A percentile compares a stretch with the other conserved stretches of the same genome.
phyloP scores from a whole-genome alignment of 2,888 invertebrate species.

The Monochamus alternatus region DNA sequence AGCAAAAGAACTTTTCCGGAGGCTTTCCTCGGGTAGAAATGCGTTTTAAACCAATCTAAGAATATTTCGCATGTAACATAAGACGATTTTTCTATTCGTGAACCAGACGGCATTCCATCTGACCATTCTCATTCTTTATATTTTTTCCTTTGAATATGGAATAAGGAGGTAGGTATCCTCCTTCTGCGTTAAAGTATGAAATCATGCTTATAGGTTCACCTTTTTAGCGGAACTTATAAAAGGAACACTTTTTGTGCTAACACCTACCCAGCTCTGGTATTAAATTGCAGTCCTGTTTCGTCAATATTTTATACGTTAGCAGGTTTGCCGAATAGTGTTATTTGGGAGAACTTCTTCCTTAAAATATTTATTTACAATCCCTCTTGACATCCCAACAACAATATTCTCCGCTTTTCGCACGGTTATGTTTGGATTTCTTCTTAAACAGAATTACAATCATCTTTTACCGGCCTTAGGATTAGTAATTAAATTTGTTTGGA shows the following conservation, averaged over 20 bases:
- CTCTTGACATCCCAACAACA: no score
- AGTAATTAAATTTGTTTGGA: no score
- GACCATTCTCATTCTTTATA: neutral
- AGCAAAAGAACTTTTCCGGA: neutral
- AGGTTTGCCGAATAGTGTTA: no score
- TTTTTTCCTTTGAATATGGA: no score
- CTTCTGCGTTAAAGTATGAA: neutral
- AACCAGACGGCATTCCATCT: neutral
- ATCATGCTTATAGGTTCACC: neutral
- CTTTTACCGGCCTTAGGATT: no score
- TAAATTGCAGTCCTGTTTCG: neutral
- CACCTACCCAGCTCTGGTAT: neutral
- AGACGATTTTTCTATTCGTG: neutral
- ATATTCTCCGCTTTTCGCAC: no score
- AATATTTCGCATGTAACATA: neutral
- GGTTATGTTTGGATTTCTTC: no score
- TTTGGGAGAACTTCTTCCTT: no score
- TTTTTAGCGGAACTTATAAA: neutral
- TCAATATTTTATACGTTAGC: no score
- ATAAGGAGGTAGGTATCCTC: neutral
- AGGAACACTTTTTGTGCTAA: conserved; percentile 5
- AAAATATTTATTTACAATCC: no score
- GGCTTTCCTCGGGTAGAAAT: neutral
- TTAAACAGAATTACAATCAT: no score
- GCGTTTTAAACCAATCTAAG: neutral